These are phyloP conservation scores for Baronia brevicornis DNA, from an alignment of 2,888 invertebrate species.

Conservation along the genomic window DNA sequence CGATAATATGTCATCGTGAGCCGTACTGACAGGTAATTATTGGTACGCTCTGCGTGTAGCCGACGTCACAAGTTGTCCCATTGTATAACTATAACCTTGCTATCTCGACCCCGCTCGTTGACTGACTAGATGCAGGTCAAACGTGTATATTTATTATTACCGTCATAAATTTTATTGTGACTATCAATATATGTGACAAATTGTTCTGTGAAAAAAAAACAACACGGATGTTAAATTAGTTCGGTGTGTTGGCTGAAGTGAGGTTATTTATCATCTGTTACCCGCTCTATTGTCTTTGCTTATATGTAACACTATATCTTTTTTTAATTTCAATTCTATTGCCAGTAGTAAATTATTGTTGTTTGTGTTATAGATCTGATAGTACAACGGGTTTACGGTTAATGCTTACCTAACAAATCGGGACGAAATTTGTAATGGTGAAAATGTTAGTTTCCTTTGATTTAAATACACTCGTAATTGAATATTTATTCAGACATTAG, in stretches of 20 bases:
- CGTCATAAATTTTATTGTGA: conserved; percentile 18
- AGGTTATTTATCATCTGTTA: conserved; percentile 13
- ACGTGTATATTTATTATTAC: conserved; percentile 14
- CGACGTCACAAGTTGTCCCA: conserved; percentile 35
- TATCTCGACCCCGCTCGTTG: conserved; percentile 24
- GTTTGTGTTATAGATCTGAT: too few species aligned
- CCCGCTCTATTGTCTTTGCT: conserved; percentile 13
- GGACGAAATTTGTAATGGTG: too few species aligned
- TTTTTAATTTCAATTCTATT: conserved; percentile 6
- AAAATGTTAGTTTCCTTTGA: too few species aligned
- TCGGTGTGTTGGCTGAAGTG: conserved; percentile 12
- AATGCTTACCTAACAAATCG: too few species aligned
- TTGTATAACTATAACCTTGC: conserved; percentile 33
- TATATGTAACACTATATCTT: conserved; percentile 3
- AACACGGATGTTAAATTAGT: conserved; percentile 16
- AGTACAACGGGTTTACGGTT: too few species aligned
- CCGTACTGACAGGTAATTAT: conserved; percentile 35
- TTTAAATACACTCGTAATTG: too few species aligned
- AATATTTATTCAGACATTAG: too few species aligned
- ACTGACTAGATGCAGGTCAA: conserved; percentile 19
- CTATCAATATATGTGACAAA: conserved; percentile 23
- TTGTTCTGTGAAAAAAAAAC: conserved; percentile 18
- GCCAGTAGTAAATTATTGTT: too few species aligned
- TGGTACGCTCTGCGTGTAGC: conserved; percentile 18
- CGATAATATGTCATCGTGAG: conserved; percentile 30